Conservation (phyloP, 2,797 vertebrate genomes). For the Tympanoctomys barrerae region DNA sequence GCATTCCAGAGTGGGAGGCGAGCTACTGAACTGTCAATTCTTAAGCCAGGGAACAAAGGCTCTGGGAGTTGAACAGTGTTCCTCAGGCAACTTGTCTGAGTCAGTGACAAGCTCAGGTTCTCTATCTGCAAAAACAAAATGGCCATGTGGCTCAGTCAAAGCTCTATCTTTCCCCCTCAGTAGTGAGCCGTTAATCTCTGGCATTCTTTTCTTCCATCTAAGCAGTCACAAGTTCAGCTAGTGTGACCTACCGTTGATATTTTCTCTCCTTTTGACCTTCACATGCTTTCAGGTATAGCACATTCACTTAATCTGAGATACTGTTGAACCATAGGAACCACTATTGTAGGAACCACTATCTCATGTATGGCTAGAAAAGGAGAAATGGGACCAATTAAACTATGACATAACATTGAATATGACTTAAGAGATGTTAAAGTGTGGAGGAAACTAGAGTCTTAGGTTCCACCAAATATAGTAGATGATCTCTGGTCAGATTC, state of each 20-base stretch:
- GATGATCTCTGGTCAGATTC: neutral
- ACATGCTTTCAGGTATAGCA: neutral
- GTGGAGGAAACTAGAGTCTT: rapidly evolving
- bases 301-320: neutral
- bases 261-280: conserved; percentile 18
- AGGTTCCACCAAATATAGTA: neutral
- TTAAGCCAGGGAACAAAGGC: conserved; percentile 55
- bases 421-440: neutral
- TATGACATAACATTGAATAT: neutral
- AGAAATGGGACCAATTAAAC: conserved; percentile 33
- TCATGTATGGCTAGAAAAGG: neutral
- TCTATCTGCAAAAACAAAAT: neutral
- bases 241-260: neutral
- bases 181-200: conserved; percentile 17
- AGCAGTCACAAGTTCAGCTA: neutral
- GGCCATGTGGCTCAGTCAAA: rapidly evolving
- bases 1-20: conserved; percentile 30
- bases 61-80: conserved; percentile 32
- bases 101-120: conserved; percentile 10
- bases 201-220: conserved; percentile 28
- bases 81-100: conserved; percentile 65
- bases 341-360: neutral
- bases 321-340: neutral
- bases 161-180: neutral
- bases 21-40: conserved; percentile 36